These are phyloP conservation scores for Nasonia longicornis DNA, from an alignment of 1,140 invertebrate species.

Conservation along the genomic window DNA sequence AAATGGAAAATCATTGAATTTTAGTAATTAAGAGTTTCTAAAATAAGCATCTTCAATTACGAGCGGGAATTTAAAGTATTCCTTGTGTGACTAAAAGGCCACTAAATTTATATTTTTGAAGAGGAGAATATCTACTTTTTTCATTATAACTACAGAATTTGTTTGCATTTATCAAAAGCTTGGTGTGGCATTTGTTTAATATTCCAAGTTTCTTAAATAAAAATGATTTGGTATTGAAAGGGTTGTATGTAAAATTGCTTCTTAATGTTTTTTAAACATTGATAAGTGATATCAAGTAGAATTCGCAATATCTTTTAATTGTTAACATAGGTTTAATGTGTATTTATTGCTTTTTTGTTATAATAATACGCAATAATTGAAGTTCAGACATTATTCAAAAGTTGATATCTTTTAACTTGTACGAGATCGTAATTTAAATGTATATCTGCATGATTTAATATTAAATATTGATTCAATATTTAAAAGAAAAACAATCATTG, in stretches of 20 bases:
- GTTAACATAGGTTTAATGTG: slow-evolving; percentile 33
- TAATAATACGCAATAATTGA: background rate
- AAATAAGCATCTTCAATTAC: slow-evolving; percentile 12
- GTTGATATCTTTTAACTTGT: background rate
- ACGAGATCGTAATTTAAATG: background rate
- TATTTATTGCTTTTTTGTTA: slow-evolving; percentile 44
- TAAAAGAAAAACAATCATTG: background rate
- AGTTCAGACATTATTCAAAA: slow-evolving; percentile 14
- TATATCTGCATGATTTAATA: background rate
- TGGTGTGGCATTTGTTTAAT: slow-evolving; percentile 38
- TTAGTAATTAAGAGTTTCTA: slow-evolving; percentile 30
- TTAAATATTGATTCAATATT: background rate
- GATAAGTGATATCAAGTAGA: background rate
- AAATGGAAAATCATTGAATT: slow-evolving; percentile 34
- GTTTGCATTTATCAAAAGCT: slow-evolving; percentile 48
- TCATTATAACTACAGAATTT: slow-evolving; percentile 19
- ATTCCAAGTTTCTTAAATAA: background rate
- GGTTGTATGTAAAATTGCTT: slow-evolving; percentile 44
- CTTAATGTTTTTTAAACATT: background rate
- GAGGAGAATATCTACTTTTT: slow-evolving; percentile 19
- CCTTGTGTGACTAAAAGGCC: background rate
- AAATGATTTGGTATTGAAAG: slow-evolving; percentile 45
- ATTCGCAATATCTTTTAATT: slow-evolving; percentile 33
- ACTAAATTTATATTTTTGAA: slow-evolving; percentile 14
- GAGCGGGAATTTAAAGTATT: slow-evolving; percentile 24